Base-by-base conservation (phyloP, 92 coral and sea anemone genomes). In the Porites cylindrica region DNA sequence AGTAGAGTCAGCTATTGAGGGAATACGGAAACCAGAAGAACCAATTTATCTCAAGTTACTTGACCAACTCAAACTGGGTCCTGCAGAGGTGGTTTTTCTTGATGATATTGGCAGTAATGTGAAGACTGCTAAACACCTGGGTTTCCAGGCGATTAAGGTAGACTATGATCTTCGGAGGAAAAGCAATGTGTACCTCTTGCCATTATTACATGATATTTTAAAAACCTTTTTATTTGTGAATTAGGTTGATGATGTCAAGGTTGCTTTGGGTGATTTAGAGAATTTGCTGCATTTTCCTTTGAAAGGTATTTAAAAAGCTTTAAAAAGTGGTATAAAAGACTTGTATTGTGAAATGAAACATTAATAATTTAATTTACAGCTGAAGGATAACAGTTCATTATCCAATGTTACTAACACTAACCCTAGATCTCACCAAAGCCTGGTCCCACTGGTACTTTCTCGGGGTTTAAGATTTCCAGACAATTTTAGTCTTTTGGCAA, bases 91-190 rank as follows among this genome's bases (percentile, higher is more conserved):
- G 74, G 92, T 96, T 26, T 95, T 95, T 79, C 66, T 96, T 85
- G 99, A 96, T 90, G 99, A 96, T 75, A 71, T 95, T 75, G 95
- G 98, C 65, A 67, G 66, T 4, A 96, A 96, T 80, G 72, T 96
- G 68, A 96, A 96, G 85, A 81, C 97, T 19, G 99, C 99, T 10
- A 81, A 90, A 50, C 82, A 89, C 43, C 81, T 96, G 23, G 99
- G 99, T 51, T 91, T 95, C 91, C 94, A 85, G 38, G 93, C 96
- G 12, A 93, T 96, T 8, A 92, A 95, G 96, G 99, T 83, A 43
- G 32, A 17, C 17, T 10, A 11, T 9, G 7, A 56, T 56, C 3
- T 10, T 56, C 1, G 3, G 16, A 14, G 6, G 47, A 38, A 38
- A 38, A 38, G 47, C 47, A 38, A 38, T 38, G 6, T 38, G 47